These are phyloP conservation scores for Ptychodera flava DNA, from an alignment of 35 echinoderm and acorn worm genomes.

Conservation along the genomic window DNA sequence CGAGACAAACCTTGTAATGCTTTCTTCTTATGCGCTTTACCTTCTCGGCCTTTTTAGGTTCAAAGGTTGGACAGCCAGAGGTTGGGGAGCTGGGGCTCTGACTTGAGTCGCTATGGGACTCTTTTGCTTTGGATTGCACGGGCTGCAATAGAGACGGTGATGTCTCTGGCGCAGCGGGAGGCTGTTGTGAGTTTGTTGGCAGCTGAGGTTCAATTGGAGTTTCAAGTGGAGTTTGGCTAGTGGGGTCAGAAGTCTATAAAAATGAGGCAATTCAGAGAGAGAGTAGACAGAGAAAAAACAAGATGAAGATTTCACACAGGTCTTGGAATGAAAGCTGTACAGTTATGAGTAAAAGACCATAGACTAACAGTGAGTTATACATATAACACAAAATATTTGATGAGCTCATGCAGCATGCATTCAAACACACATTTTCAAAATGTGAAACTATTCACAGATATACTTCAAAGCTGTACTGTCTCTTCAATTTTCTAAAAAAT, in stretches of 20 bases:
- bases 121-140: background rate
- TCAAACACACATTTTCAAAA: no score
- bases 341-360: background rate
- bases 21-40: background rate
- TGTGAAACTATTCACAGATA: no score
- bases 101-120: background rate
- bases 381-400: no score
- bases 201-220: background rate
- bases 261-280: background rate
- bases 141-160: background rate
- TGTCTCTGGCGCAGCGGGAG: background rate
- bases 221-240: background rate
- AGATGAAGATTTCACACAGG: background rate
- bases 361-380: no score
- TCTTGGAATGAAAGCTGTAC: background rate
- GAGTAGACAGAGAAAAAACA: no score
- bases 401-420: no score
- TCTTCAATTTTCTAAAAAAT: no score
- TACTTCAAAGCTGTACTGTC: no score
- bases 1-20: background rate
- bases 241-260: background rate
- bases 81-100: background rate
- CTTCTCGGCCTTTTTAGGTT: background rate
- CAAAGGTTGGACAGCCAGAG: background rate
- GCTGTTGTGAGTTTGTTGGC: background rate